Evolutionary conservation across 1,140 invertebrate genomes (phyloP).

Genomic region (Rhyacophila brunnea): DNA sequence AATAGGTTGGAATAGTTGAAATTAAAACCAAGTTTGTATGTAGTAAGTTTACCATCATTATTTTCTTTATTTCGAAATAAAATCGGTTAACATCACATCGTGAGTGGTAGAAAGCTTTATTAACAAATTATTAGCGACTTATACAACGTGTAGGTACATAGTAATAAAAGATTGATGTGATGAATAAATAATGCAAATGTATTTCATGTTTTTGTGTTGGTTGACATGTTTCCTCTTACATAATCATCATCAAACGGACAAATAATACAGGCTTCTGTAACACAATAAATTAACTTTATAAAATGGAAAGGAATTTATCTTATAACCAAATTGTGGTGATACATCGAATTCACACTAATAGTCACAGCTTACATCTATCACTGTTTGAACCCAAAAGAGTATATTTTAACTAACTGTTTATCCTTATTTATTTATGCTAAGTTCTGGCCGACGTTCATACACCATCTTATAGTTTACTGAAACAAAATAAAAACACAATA

Average conservation of each 20-base stretch:
- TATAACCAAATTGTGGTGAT: constrained; percentile 30
- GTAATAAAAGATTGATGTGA: constrained; percentile 6
- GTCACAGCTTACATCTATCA: constrained; percentile 36
- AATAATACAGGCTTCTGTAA: constrained; percentile 32
- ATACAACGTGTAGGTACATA: too few relatives aligned
- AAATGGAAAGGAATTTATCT: constrained; percentile 32
- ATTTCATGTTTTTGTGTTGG: constrained; percentile 23
- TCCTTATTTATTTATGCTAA: constrained; percentile 31
- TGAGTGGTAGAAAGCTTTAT: too few relatives aligned
- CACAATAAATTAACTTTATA: constrained; percentile 36
- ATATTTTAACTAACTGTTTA: constrained; percentile 30
- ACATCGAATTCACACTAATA: constrained; percentile 37
- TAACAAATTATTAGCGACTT: too few relatives aligned
- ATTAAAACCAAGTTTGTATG: background rate
- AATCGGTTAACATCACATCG: too few relatives aligned
- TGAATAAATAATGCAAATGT: constrained; percentile 36
- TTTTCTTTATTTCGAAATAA: too few relatives aligned
- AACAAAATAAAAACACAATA: constrained; percentile 5
- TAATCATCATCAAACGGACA: constrained; percentile 28
- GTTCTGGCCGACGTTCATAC: constrained; percentile 27
- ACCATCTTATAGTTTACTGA: constrained; percentile 17
- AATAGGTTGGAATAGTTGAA: too few relatives aligned
- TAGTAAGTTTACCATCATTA: background rate
- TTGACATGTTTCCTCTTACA: constrained; percentile 6
- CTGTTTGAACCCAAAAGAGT: constrained; percentile 31